A percentile compares a stretch with the other conserved stretches of the same genome.
phyloP scores from a whole-genome alignment of 2,888 invertebrate genomes.

The Frankliniella intonsa region DNA sequence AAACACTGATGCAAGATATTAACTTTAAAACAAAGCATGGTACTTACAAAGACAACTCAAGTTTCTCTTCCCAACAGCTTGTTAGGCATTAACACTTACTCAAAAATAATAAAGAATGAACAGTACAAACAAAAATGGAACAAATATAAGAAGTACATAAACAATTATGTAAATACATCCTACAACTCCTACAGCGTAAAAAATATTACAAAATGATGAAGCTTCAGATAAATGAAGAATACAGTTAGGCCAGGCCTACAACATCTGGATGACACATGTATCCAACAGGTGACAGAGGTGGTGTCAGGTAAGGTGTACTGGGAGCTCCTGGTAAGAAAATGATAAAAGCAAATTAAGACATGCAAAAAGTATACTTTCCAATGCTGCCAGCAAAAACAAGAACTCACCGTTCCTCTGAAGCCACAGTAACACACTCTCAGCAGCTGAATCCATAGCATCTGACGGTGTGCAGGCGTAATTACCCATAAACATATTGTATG shows the following conservation, averaged over 20 bases:
- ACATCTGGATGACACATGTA: not conserved
- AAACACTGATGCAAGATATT: too few relatives aligned
- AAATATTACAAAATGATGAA: not conserved
- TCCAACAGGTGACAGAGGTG: not conserved
- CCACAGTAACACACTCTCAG: not conserved
- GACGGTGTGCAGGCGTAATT: not conserved
- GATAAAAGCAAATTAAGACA: not conserved
- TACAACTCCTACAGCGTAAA: not conserved
- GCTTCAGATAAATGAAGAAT: not conserved
- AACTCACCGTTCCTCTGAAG: not conserved
- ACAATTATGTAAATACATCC: not conserved
- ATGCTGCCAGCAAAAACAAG: not conserved
- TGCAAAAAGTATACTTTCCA: not conserved
- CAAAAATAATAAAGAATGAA: conserved; percentile 36
- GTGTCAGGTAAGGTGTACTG: not conserved
- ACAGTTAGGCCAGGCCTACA: not conserved
- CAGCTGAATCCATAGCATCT: not conserved
- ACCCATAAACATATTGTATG: not conserved
- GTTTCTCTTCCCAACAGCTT: not conserved
- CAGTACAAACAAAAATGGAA: not conserved
- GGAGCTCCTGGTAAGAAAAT: not conserved
- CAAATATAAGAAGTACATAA: not conserved
- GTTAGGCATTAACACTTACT: not conserved
- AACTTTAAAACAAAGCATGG: too few relatives aligned
- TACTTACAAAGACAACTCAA: too few relatives aligned